phyloP scores from a whole-genome alignment of 2,113 vertebrate species.

The Pterocles orientalis region DNA sequence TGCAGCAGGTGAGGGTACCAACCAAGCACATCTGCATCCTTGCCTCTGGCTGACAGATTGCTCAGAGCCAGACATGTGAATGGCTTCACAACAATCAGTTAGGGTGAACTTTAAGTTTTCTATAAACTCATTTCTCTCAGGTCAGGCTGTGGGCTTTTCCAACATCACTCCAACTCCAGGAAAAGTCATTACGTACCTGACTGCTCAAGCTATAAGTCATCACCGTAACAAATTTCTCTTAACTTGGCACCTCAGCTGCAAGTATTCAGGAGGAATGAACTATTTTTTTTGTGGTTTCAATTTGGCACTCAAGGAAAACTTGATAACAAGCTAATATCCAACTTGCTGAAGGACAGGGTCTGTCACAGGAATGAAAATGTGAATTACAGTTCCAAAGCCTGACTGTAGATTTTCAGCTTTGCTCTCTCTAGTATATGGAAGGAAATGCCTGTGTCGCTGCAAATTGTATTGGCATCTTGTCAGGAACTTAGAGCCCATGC shows the following conservation, averaged over 20 bases:
- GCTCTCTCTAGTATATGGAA: background rate
- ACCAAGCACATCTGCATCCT: fast-evolving
- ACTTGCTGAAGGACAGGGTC: background rate
- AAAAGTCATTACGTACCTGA: conserved; percentile 33
- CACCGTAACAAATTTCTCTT: background rate
- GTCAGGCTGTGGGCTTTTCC: background rate
- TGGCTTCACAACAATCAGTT: background rate
- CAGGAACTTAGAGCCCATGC: background rate
- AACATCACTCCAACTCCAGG: background rate
- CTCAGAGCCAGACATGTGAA: background rate
- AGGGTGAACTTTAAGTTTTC: background rate
- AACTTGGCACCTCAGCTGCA: background rate
- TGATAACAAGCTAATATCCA: conserved; percentile 16
- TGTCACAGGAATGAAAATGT: background rate
- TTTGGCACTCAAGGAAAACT: background rate
- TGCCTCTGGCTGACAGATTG: background rate
- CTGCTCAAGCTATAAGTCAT: background rate
- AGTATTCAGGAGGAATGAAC: background rate
- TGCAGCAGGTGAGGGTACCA: background rate
- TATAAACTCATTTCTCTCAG: background rate
- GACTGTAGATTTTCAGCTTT: background rate
- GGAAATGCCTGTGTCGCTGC: background rate
- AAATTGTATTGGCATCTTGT: background rate
- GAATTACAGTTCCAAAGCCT: background rate
- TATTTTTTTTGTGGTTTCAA: background rate